Base-by-base conservation (phyloP, 1,140 invertebrate genomes). In the Camponotus vicinus region DNA sequence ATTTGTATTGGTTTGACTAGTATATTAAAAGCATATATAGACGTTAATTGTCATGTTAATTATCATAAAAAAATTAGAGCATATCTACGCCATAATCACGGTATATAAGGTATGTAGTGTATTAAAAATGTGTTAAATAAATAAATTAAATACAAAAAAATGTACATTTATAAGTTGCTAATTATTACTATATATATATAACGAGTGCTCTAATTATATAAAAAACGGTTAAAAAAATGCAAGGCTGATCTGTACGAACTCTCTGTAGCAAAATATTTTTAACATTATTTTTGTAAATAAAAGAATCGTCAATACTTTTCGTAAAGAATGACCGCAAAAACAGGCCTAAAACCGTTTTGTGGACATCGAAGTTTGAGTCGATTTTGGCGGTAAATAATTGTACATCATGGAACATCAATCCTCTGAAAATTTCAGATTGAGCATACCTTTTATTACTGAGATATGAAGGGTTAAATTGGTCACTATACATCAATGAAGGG, bases 1-100 rank as follows among this genome's bases (percentile, higher is more conserved):
- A 92, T 92, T 92, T 86, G 73, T 91, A 91, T 93, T 86, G 89
- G 89, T 85, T 93, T 94, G 93, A 94, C 94, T 94, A 94, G 93
- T 91, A 93, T 92, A 93, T 93, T 94, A 93, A 88, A 94, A 94
- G 92, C 89, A 90, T 79, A 79, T 90, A 90, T 91, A 83, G 77
- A 90, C 87, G 89, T 75, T 83, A 85, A 91, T 79, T 77, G 92
- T 91, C 79, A 69, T 87, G 78, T 93, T 91, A 90, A 88, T 88
- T 9, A 83, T 63, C 2, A 13, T 71, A 59, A 67, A 75, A 69
- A 84, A 52, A 87, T 55, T 3, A 84, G 91, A 92, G 82, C 85
- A 87, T 75, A 59, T 82, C 57, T 70, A 80, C 40, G 77, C 27
- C 49, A 76, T 75, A 66, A 84, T 88, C 76, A 91, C 76, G 76